phyloP scores from a whole-genome alignment of 2,113 vertebrate species.

The Mola mola region DNA sequence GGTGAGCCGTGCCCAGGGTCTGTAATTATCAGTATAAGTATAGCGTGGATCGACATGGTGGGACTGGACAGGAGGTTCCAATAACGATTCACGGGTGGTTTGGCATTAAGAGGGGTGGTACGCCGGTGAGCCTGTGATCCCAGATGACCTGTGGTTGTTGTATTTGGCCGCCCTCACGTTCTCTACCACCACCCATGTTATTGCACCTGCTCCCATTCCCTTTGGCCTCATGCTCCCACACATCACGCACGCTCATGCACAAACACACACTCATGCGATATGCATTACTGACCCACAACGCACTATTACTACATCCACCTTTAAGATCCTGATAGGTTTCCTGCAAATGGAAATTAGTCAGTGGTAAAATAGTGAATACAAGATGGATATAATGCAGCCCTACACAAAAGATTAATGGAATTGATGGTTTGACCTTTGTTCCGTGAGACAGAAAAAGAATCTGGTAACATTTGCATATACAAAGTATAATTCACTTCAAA shows the following conservation, averaged over 20 bases:
- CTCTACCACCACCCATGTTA: constrained; percentile 60
- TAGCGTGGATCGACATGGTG: constrained; percentile 3
- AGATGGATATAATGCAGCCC: constrained; percentile 15
- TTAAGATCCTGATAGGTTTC: constrained; percentile 27
- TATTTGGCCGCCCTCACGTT: constrained; percentile 58
- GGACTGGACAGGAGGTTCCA: constrained; percentile 58
- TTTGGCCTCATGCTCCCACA: constrained; percentile 36
- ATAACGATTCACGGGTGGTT: constrained; percentile 42
- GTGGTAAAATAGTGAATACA: background rate
- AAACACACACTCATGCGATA: constrained; percentile 21
- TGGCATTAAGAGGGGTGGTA: constrained; percentile 61
- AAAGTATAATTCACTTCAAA: no score
- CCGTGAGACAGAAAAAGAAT: no score
- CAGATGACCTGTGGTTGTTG: constrained; percentile 67
- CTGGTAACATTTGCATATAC: no score
- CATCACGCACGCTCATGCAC: constrained; percentile 11
- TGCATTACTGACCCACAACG: background rate
- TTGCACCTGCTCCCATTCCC: constrained; percentile 74
- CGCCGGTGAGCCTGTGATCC: constrained; percentile 53
- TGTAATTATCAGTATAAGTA: constrained; percentile 4
- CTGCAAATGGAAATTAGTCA: background rate
- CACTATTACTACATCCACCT: constrained; percentile 19
- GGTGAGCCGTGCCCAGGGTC: constrained; percentile 62
- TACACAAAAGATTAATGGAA: constrained; percentile 12
- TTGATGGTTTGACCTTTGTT: no score